Evolutionary conservation across 1,140 invertebrate genomes (phyloP), one percentile per base, ranked within the genome.

Genomic region (Meloidogyne floridensis): DNA sequence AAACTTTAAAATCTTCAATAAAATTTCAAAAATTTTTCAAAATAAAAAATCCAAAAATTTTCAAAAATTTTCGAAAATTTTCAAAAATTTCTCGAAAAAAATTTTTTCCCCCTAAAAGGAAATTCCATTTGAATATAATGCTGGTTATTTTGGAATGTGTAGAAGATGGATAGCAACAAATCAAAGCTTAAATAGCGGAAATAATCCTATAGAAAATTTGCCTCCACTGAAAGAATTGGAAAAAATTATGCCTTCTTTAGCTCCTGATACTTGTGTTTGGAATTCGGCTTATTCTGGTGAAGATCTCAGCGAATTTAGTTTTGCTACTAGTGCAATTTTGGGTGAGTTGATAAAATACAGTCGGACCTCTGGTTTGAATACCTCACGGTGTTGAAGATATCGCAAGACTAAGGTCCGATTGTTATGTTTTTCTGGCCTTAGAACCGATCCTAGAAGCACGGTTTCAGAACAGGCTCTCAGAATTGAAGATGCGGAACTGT

Each of bases 61-160:
- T n/a, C 15, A 75, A 80, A 13, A 42, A 13, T 18, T 80, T 69
- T n/a, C n/a, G n/a, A n/a, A 32, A 4, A 54, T 54, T 80, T 20
- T n/a, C 15, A 75, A 80, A 13, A 42, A 13, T 18, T 80, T 69
- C 43, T 72, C n/a, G 11, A 20, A 56, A 42, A 43, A 9, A 32
- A 32, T 1, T 32, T 32, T 32, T 32, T 32, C 32, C 32, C 42
- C 43, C 71, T 11, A 51, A 13, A 18, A 82, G 82, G 82, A 83
- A 75, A 42, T 82, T 7, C 82, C 83, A 9, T 83, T 85, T 72
- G 70, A 65, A 20, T 83, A 74, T 59, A 81, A 85, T 85, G 82
- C 80, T 71, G 82, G 82, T 9, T 83, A 83, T 56, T 85, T 83
- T 43, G 75, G 75, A 13, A 56, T 85, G 74, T 83, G 82, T 75